Evolutionary conservation across 2,113 vertebrate species (phyloP).

Genomic region (Damaliscus lunatus): DNA sequence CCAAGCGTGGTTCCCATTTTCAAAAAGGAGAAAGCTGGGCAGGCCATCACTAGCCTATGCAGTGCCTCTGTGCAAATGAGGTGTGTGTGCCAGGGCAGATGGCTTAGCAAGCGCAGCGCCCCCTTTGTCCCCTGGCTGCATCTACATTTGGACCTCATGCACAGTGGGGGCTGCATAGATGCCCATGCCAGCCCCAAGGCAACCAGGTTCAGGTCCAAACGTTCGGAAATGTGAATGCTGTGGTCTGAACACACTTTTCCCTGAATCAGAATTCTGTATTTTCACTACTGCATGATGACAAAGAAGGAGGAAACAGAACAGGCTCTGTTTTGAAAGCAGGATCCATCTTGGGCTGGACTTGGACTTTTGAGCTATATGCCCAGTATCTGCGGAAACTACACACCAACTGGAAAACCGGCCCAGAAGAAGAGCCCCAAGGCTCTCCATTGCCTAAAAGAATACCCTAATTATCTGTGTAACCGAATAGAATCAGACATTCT

Average conservation of each 20-base stretch:
- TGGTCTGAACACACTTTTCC: neutral
- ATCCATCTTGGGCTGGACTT: neutral
- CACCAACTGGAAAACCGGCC: neutral
- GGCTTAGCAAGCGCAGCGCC: neutral
- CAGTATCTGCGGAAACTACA: fast-evolving
- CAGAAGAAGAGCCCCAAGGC: fast-evolving
- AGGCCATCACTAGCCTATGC: neutral
- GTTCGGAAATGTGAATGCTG: neutral
- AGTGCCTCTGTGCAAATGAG: neutral
- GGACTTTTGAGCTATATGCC: neutral
- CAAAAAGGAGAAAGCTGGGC: neutral
- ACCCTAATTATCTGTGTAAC: neutral
- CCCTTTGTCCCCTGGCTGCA: no score
- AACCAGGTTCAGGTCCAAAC: neutral
- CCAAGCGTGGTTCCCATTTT: neutral
- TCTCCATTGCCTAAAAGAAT: neutral
- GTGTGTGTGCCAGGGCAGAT: neutral
- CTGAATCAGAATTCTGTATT: neutral
- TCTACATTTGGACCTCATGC: neutral
- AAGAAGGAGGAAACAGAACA: neutral
- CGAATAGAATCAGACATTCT: neutral
- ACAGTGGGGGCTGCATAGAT: fast-evolving
- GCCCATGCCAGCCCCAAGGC: neutral
- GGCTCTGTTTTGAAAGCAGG: neutral
- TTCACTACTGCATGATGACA: neutral